Base-by-base conservation (phyloP, 1,140 invertebrate species). In the Penaeus japonicus region DNA sequence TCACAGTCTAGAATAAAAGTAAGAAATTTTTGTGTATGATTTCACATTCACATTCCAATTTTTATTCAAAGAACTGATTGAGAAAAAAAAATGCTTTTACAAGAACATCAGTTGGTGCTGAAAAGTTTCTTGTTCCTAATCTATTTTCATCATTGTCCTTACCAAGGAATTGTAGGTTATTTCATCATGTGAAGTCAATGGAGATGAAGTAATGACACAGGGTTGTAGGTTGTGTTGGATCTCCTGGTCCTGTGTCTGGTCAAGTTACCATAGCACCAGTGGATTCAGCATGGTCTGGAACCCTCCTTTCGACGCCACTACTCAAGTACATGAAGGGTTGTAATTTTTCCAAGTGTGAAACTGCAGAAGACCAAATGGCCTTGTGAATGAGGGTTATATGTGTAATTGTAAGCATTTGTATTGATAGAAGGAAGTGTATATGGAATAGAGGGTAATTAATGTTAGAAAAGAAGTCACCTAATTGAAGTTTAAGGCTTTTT, bases 231-330 rank as follows among this genome's bases (percentile, higher is more conserved):
- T 81, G 54, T 87, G 87, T 84, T 90, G 90, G 80, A 90, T 89
- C 84, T 87, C 53, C 87, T 89, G 89, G 90, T 89, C 47, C 84
- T 91, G 89, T 89, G 87, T 83, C 54, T 77, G 12, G 30, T 35
- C 54, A 53, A 24, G 27, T 30, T 35, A 27, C 57, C 90, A 89
- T 91, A 91, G 90, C 90, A 91, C 90, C 90, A 91, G 85, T 90
- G 89, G 90, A 91, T 90, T 90, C 90, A 91, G 90, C 90, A 90
- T 89, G 85, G 77, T 75, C 81, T 73, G 57, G 55, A 39, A 35
- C 83, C 82, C n/a, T 0, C 59, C n/a, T 39, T n/a, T 75, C 32
- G n/a, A n/a, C 81, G 10, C 15, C n/a, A n/a, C 3, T 15, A 24
- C 83, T 20, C 47, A 47, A 47, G 47, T 47, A 7, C 47, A 5